Percentiles rank a stretch among this genome's conserved stretches.
Evolutionary conservation across 2,888 invertebrate species (phyloP).

Genomic region (Ganaspis brasiliensis): DNA sequence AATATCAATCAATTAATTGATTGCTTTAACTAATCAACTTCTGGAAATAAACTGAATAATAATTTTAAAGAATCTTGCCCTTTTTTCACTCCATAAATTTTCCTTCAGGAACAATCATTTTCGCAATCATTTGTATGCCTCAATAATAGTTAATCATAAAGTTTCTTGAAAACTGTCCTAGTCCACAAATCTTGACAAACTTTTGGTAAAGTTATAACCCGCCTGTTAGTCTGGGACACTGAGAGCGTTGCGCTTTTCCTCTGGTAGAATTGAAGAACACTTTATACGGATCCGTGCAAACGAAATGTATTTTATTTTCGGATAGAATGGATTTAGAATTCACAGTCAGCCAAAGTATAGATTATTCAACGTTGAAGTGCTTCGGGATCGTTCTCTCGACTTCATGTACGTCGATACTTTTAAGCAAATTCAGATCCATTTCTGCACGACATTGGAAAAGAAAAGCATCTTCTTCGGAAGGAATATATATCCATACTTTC

Average conservation of each 20-base stretch:
- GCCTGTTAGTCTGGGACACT: slow-evolving; percentile 29
- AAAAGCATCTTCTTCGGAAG: slow-evolving; percentile 59
- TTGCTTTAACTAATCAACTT: too few species aligned
- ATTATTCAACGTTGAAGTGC: slow-evolving; percentile 63
- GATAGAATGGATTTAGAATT: slow-evolving; percentile 56
- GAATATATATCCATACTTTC: slow-evolving; percentile 43
- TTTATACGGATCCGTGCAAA: slow-evolving; percentile 54
- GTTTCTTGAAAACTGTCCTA: slow-evolving; percentile 29
- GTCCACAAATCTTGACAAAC: slow-evolving; percentile 14
- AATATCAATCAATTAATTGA: too few species aligned
- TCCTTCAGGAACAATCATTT: neutral
- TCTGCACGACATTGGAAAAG: slow-evolving; percentile 52
- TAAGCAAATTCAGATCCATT: slow-evolving; percentile 62
- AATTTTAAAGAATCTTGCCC: neutral
- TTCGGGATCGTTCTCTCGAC: slow-evolving; percentile 60
- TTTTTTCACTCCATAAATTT: neutral
- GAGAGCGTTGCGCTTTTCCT: neutral
- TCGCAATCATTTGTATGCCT: neutral
- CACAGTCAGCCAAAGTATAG: slow-evolving; percentile 51
- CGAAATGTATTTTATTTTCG: slow-evolving; percentile 61
- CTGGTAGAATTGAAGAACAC: slow-evolving; percentile 11
- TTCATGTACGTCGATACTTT: slow-evolving; percentile 59
- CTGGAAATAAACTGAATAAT: too few species aligned
- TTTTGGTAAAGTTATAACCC: neutral
- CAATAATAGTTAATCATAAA: slow-evolving; percentile 31